Conservation (phyloP, 2,888 invertebrate species). For the Drosophila ezoana region DNA sequence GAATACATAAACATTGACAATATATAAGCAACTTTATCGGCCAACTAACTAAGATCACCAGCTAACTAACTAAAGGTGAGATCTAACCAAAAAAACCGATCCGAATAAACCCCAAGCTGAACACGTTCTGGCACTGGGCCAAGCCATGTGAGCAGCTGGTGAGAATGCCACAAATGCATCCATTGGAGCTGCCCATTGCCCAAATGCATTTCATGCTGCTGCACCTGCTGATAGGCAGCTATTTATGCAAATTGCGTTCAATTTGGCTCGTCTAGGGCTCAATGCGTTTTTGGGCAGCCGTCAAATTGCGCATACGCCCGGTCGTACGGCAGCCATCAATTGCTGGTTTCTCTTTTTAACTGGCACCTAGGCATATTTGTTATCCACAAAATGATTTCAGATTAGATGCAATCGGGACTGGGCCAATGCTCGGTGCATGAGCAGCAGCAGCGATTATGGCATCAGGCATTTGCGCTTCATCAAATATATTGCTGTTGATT, state of each 20-base stretch:
- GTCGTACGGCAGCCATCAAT: conserved; percentile 1
- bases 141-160: conserved; percentile 9
- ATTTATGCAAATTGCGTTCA: conserved; percentile 79
- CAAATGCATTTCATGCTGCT: conserved; percentile 25
- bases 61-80: background rate
- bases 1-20: background rate
- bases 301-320: conserved; percentile 46
- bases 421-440: background rate
- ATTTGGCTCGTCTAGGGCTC: conserved; percentile 59
- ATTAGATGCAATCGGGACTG: conserved; percentile 11
- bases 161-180: conserved; percentile 10
- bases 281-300: conserved; percentile 2
- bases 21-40: background rate
- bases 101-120: conserved; percentile 30
- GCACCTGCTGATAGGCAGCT: conserved; percentile 45
- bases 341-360: conserved; percentile 6
- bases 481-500: conserved; percentile 25
- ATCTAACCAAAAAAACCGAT: conserved; percentile 17
- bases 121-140: conserved; percentile 7
- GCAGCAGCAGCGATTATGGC: conserved; percentile 13
- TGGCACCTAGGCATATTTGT: conserved; percentile 27
- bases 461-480: conserved; percentile 8
- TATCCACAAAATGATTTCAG: conserved; percentile 32
- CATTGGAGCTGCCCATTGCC: conserved; percentile 13
- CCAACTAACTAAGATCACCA: background rate